phyloP scores from a whole-genome alignment of 2,797 vertebrate species.

The Melanogrammus aeglefinus region DNA sequence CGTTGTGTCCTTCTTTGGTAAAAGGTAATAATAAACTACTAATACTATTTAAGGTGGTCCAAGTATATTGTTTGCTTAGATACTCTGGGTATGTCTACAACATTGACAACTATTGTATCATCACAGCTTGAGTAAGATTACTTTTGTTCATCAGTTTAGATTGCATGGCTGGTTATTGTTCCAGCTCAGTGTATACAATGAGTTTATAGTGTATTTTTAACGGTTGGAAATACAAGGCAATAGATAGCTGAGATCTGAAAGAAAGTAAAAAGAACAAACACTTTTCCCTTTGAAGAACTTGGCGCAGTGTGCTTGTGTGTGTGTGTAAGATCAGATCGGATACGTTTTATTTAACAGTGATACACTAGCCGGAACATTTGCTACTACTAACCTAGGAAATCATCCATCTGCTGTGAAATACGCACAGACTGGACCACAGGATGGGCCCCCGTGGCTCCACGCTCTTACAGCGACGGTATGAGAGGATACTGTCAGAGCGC shows the following conservation, averaged over 20 bases:
- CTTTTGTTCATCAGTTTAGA: not conserved
- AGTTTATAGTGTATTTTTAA: not conserved
- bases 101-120: not conserved
- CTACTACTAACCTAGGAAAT: constrained; percentile 48
- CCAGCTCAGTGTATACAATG: not conserved
- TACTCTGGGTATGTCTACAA: not conserved
- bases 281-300: not conserved
- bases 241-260: not conserved
- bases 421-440: constrained; percentile 8
- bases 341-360: constrained; percentile 24
- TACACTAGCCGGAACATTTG: constrained; percentile 34
- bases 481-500: not conserved
- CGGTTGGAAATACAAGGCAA: not conserved
- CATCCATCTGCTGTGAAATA: constrained; percentile 43
- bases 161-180: not conserved
- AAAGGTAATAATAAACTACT: not conserved
- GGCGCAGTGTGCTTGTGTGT: not conserved
- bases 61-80: not conserved
- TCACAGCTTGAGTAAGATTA: not conserved
- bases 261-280: not conserved
- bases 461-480: not conserved
- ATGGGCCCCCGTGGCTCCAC: no score
- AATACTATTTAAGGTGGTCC: not conserved
- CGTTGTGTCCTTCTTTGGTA: not conserved
- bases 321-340: not conserved